phyloP scores from a whole-genome alignment of 2,797 vertebrate species.

The Poeciliopsis paucimaculata region DNA sequence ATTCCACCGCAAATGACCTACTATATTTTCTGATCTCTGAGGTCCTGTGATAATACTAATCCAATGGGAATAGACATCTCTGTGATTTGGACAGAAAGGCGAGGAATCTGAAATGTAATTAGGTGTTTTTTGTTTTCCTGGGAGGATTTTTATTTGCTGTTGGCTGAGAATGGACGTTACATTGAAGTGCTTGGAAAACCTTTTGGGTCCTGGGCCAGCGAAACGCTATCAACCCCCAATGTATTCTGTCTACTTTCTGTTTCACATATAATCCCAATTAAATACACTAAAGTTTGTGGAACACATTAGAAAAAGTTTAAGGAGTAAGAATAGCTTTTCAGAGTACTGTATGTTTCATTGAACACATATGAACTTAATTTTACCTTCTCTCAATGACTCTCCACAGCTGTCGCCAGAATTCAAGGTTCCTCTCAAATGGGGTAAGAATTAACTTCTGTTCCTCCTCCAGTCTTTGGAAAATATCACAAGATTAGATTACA shows the following conservation, averaged over 20 bases:
- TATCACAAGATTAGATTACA: constrained; percentile 9
- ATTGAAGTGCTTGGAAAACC: no score
- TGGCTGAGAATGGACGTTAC: no score
- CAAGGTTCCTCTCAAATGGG: constrained; percentile 95
- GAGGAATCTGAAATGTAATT: no score
- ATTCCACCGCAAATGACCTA: no score
- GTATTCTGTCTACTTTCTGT: neutral
- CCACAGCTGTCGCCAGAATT: constrained; percentile 99
- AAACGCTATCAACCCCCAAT: no score
- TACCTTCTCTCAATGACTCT: constrained; percentile 98
- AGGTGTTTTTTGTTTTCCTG: no score
- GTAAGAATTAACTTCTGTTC: constrained; percentile 93
- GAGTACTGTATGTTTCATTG: neutral
- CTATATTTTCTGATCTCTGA: no score
- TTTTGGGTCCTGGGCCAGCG: no score
- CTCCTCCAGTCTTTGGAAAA: constrained; percentile 88
- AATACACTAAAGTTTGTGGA: neutral
- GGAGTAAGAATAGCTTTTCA: neutral
- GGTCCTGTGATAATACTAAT: no score
- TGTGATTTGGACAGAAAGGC: no score
- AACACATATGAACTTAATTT: neutral
- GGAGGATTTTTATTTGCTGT: neutral
- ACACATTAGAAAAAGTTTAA: neutral
- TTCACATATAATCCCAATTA: neutral
- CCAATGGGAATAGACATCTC: no score